Conservation (phyloP, 2,113 vertebrate genomes). For the Perca flavescens region DNA sequence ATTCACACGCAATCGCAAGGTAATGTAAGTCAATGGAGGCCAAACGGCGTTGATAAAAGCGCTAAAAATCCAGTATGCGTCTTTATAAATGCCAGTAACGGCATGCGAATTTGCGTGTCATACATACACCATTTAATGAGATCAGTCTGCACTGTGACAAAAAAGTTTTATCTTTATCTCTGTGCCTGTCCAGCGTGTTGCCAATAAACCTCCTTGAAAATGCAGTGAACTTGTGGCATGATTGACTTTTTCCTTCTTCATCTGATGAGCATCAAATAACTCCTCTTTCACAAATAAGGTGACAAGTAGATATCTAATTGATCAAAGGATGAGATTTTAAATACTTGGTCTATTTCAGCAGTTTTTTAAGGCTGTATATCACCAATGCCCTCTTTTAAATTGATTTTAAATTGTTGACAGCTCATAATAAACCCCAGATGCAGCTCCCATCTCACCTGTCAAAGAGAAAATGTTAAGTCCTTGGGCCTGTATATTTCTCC, state of each 20-base stretch:
- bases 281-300: neutral
- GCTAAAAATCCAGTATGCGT: no score
- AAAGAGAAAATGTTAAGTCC: slow-evolving; percentile 14
- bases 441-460: slow-evolving; percentile 35
- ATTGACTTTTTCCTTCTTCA: neutral
- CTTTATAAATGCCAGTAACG: no score
- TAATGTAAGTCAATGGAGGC: no score
- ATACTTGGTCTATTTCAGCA: neutral
- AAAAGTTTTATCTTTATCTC: no score
- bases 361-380: neutral
- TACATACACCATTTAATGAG: no score
- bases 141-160: no score
- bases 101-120: no score
- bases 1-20: no score
- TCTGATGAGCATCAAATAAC: neutral
- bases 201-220: neutral
- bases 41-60: no score
- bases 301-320: neutral
- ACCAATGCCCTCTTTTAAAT: neutral
- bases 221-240: neutral
- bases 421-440: slow-evolving; percentile 21
- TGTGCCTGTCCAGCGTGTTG: neutral
- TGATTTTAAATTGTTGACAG: slow-evolving; percentile 8
- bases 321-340: slow-evolving; percentile 4
- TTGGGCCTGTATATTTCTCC: slow-evolving; percentile 30